Percentiles rank a stretch among this genome's conserved stretches.
Evolutionary conservation across 2,888 invertebrate species (phyloP).

Genomic region (Hoplodrina blanda): DNA sequence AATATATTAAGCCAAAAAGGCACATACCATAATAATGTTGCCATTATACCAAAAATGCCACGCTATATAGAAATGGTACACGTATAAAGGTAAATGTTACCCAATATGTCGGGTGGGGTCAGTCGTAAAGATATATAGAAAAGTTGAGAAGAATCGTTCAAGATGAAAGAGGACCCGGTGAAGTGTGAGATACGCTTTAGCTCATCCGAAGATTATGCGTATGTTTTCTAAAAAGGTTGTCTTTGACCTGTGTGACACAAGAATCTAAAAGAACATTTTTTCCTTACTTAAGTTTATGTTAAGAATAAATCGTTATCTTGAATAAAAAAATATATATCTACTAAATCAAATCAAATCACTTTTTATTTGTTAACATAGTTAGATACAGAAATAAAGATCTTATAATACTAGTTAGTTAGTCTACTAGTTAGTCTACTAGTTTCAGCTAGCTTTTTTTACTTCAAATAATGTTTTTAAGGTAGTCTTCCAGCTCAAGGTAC

Average conservation of each 20-base stretch:
- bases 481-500: too few relatives aligned
- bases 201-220: constrained; percentile 54
- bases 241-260: constrained; percentile 15
- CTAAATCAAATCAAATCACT: too few relatives aligned
- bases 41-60: constrained; percentile 5
- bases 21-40: not conserved
- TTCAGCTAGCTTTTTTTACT: too few relatives aligned
- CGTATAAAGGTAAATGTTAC: constrained; percentile 48
- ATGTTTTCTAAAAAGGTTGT: constrained; percentile 50
- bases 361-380: too few relatives aligned
- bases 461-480: too few relatives aligned
- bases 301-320: constrained; percentile 17
- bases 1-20: not conserved
- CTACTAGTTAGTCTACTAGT: too few relatives aligned
- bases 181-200: constrained; percentile 59
- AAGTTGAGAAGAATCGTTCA: constrained; percentile 51
- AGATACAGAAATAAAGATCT: too few relatives aligned
- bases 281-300: not conserved
- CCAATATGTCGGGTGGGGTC: constrained; percentile 59
- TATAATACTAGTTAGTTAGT: too few relatives aligned
- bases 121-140: constrained; percentile 61
- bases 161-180: constrained; percentile 66
- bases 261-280: constrained; percentile 18
- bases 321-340: too few relatives aligned
- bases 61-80: constrained; percentile 28